Evolutionary conservation across 2,113 vertebrate genomes (phyloP).

Genomic region (Amphilophus citrinellus): DNA sequence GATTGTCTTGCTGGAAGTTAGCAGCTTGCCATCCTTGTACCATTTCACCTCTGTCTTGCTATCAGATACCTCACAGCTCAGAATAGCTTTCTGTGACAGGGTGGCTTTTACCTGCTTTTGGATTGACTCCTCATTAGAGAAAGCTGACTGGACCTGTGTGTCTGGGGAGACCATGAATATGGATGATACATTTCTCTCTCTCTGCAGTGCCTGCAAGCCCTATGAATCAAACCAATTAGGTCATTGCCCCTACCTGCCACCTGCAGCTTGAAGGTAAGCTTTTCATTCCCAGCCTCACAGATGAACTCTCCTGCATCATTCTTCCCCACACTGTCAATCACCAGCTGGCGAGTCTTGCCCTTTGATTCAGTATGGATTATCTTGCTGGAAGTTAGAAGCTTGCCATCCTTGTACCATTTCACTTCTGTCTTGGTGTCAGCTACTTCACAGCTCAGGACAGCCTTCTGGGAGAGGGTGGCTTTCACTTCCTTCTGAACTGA

Average conservation of each 20-base stretch:
- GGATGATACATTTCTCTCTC: background rate
- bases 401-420: constrained; percentile 28
- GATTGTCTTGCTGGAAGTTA: constrained; percentile 75
- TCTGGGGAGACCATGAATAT: background rate
- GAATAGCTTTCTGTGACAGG: constrained; percentile 72
- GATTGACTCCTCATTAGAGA: constrained; percentile 80
- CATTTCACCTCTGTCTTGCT: constrained; percentile 81
- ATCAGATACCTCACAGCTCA: constrained; percentile 82
- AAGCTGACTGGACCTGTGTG: constrained; percentile 33
- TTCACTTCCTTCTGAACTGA: constrained; percentile 7
- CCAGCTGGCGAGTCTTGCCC: background rate
- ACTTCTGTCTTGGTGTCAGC: background rate
- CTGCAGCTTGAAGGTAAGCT: accelerated
- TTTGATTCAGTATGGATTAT: constrained; percentile 11
- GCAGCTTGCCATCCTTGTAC: constrained; percentile 83
- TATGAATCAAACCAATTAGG: background rate
- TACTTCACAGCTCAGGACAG: constrained; percentile 4
- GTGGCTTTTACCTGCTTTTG: constrained; percentile 80
- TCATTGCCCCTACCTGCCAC: background rate
- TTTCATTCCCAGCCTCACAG: background rate
- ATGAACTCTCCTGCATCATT: constrained; percentile 19
- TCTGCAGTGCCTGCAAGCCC: background rate
- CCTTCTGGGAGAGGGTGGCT: background rate
- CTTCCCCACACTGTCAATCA: background rate
- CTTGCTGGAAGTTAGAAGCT: background rate